A percentile compares a stretch with the other conserved stretches of the same genome.
Evolutionary conservation across 1,140 invertebrate genomes (phyloP).

Genomic region (Euwallacea similis): DNA sequence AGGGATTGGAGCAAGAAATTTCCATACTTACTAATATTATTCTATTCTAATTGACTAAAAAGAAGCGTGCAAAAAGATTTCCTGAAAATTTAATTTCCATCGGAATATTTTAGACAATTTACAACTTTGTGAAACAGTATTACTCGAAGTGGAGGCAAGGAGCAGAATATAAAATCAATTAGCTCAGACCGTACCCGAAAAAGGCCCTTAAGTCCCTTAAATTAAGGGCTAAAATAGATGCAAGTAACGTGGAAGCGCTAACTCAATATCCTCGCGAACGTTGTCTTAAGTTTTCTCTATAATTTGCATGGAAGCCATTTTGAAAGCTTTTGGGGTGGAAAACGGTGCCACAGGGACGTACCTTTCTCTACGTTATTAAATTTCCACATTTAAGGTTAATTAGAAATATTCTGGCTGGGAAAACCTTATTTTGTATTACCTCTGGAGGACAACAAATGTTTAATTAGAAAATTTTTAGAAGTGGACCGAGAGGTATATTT

Average conservation of each 20-base stretch:
- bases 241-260: slow-evolving; percentile 44
- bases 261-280: slow-evolving; percentile 50
- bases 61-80: too few species aligned
- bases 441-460: neutral
- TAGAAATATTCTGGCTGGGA: too few species aligned
- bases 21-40: too few species aligned
- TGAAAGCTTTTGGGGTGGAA: slow-evolving; percentile 45
- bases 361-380: too few species aligned
- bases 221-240: slow-evolving; percentile 32
- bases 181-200: slow-evolving; percentile 16
- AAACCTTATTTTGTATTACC: neutral
- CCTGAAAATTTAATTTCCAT: neutral
- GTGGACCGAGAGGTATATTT: too few species aligned
- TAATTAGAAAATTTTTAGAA: neutral
- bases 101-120: slow-evolving; percentile 34
- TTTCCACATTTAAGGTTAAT: too few species aligned
- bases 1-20: too few species aligned
- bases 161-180: slow-evolving; percentile 39
- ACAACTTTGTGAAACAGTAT: slow-evolving; percentile 40
- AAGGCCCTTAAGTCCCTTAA: slow-evolving; percentile 24
- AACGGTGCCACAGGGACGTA: slow-evolving; percentile 16
- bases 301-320: slow-evolving; percentile 52
- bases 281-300: slow-evolving; percentile 52
- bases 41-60: too few species aligned
- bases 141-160: slow-evolving; percentile 35